These are phyloP conservation scores for Tupaia chinensis DNA, from an alignment of 2,113 vertebrate genomes.

Conservation along the genomic window DNA sequence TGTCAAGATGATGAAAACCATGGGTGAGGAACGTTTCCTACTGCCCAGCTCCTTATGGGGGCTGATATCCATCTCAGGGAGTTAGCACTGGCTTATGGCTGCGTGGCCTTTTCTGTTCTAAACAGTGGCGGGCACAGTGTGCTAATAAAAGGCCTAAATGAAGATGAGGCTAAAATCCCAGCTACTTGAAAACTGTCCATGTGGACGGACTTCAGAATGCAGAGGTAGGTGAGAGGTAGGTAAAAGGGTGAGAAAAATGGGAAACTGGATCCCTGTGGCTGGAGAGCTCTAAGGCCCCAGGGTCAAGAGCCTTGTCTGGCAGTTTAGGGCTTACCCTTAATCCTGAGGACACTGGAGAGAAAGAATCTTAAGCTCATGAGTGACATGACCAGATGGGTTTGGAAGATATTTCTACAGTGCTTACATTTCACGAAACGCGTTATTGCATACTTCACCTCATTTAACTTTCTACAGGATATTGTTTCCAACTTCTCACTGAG, in stretches of 20 bases:
- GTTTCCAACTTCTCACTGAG: not conserved
- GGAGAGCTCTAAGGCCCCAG: not conserved
- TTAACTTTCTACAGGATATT: not conserved
- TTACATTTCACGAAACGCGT: not conserved
- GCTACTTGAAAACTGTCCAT: not conserved
- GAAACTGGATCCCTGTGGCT: not conserved
- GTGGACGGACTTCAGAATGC: not conserved
- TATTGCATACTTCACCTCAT: not conserved
- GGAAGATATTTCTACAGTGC: not conserved
- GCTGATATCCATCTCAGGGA: too few species aligned
- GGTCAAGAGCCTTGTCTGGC: not conserved
- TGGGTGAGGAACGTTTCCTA: not conserved
- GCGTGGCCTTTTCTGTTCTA: not conserved
- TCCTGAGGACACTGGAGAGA: not conserved
- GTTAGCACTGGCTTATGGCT: not conserved
- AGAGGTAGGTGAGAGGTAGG: not conserved
- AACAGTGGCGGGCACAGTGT: not conserved
- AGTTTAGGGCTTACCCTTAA: not conserved
- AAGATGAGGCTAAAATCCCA: not conserved
- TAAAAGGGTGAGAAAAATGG: not conserved
- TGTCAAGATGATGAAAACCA: not conserved
- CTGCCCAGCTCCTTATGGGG: not conserved
- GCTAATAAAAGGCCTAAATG: not conserved
- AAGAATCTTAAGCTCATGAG: not conserved
- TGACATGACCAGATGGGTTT: not conserved